Evolutionary conservation across 2,888 invertebrate genomes (phyloP), one percentile per base, ranked within the genome.

Genomic region (Rhabditoides inermis): DNA sequence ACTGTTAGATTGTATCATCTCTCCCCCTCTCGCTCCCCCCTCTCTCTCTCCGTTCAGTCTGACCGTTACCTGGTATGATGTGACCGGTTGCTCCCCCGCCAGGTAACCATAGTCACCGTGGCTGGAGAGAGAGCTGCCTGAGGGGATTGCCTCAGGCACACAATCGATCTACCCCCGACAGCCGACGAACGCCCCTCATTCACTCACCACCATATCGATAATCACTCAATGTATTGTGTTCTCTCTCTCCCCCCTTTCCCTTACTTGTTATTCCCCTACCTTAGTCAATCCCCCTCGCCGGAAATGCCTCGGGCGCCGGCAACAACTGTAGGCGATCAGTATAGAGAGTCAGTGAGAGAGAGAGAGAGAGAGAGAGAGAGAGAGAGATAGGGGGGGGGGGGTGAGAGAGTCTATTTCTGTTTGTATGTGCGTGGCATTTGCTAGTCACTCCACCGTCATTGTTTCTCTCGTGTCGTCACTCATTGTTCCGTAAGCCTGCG

Each of bases 211-310:
- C n/a, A n/a, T n/a, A n/a, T n/a, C n/a, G n/a, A n/a, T n/a, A n/a
- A n/a, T n/a, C n/a, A n/a, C 35, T 49, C 30, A 25, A 12, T 25
- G 23, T 41, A 32, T 18, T 32, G 26, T 23, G 40, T 23, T 28
- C 39, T 49, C 37, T 41, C 41, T 49, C 41, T 42, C 27, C 25
- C 39, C 30, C 41, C 35, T 23, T 42, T 41, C 30, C 22, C 42
- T 26, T 49, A 40, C 41, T 20, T 35, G 30, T 32, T 49, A 23
- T 27, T 36, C 28, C 5, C 30, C 25, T 35, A 27, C 22, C n/a
- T n/a, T 40, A 25, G 26, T 39, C 39, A 6, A 7, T 7, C 26
- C 7, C 44, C 26, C 26, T 42, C 44, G 12, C 26, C 7, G 7
- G 10, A 12, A 12, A 12, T 18, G 10, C 7, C 23, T 10, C 44